Evolutionary conservation across 2,113 vertebrate genomes (phyloP).

Genomic region (Zingel zingel): DNA sequence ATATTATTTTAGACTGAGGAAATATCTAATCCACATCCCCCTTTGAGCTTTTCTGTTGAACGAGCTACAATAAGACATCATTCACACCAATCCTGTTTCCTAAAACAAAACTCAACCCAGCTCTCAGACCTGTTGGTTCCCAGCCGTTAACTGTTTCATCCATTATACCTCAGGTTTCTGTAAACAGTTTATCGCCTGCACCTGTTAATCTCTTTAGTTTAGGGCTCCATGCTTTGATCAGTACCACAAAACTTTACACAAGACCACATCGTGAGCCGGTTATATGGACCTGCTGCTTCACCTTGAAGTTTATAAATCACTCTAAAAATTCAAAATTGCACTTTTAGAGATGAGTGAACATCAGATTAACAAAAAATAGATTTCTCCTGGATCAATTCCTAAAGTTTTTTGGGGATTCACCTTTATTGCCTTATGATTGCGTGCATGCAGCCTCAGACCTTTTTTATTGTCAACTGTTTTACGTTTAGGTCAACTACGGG

Average conservation of each 20-base stretch:
- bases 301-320: neutral
- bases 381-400: neutral
- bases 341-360: neutral
- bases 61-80: neutral
- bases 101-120: slow-evolving; percentile 12
- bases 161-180: slow-evolving; percentile 5
- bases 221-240: slow-evolving; percentile 40
- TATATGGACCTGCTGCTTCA: slow-evolving; percentile 11
- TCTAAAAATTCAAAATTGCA: neutral
- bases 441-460: neutral
- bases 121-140: slow-evolving; percentile 26
- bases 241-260: slow-evolving; percentile 8
- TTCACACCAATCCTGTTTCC: neutral
- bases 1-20: neutral
- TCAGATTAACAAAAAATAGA: neutral
- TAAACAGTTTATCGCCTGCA: slow-evolving; percentile 42
- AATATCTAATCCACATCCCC: neutral
- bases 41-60: neutral
- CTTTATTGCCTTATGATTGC: neutral
- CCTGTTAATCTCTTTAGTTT: slow-evolving; percentile 52
- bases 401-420: slow-evolving; percentile 2
- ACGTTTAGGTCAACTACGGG: slow-evolving; percentile 12
- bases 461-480: slow-evolving; percentile 49
- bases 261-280: neutral
- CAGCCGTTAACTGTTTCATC: slow-evolving; percentile 16